A percentile compares a stretch with the other conserved stretches of the same genome.
Evolutionary conservation across 1,140 invertebrate genomes (phyloP).

Genomic region (Atta texana): DNA sequence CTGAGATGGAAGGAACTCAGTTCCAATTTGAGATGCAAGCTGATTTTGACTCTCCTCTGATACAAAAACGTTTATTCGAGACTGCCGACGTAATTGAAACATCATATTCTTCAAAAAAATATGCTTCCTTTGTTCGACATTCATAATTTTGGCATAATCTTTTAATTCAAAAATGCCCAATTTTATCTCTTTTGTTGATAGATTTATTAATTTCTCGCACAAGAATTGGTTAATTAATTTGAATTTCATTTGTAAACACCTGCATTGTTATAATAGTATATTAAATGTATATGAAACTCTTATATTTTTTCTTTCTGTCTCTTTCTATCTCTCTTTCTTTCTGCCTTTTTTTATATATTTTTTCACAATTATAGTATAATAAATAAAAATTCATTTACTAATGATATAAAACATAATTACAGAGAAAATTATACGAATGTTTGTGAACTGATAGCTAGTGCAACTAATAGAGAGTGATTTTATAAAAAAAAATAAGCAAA

Average conservation of each 20-base stretch:
- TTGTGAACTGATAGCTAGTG: no score
- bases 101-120: not conserved
- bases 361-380: no score
- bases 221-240: conserved; percentile 36
- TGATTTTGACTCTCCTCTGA: not conserved
- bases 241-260: conserved; percentile 53
- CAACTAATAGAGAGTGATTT: no score
- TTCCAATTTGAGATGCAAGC: not conserved
- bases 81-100: not conserved
- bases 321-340: no score
- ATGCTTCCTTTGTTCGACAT: not conserved
- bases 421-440: no score
- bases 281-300: not conserved
- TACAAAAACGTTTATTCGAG: not conserved
- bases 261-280: not conserved
- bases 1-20: not conserved
- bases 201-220: not conserved
- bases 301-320: no score
- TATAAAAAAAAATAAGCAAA: no score
- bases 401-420: no score
- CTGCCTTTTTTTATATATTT: no score
- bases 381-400: no score
- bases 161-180: not conserved
- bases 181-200: not conserved
- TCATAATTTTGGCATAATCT: not conserved